Conservation (phyloP, 92 coral and sea anemone genomes). For the Phymanthus crucifer region DNA sequence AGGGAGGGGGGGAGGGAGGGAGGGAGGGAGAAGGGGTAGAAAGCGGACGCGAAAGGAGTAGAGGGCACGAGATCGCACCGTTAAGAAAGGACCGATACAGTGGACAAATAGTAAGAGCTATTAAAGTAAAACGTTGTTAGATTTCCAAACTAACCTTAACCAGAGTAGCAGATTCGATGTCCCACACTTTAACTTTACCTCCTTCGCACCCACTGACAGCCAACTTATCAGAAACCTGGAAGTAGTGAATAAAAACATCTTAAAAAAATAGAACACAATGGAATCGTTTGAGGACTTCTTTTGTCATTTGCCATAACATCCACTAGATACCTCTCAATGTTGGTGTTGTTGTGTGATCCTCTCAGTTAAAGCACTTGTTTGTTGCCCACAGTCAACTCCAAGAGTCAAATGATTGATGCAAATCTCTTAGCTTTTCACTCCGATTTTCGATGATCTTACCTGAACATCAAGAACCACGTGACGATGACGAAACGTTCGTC, state of each 20-base stretch:
- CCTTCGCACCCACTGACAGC: slow-evolving; percentile 98
- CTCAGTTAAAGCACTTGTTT: too few relatives aligned
- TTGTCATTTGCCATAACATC: too few relatives aligned
- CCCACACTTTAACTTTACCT: slow-evolving; percentile 96
- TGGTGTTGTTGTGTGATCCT: too few relatives aligned
- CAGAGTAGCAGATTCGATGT: slow-evolving; percentile 79
- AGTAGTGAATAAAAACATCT: background rate
- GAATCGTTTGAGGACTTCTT: too few relatives aligned
- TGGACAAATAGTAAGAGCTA: too few relatives aligned
- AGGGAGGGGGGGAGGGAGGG: background rate
- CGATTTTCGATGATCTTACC: slow-evolving; percentile 50
- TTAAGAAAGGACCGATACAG: too few relatives aligned
- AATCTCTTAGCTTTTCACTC: background rate
- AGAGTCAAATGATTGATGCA: too few relatives aligned
- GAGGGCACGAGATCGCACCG: too few relatives aligned
- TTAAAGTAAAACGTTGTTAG: background rate
- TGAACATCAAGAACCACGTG: slow-evolving; percentile 90
- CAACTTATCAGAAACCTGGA: slow-evolving; percentile 76
- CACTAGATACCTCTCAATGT: too few relatives aligned
- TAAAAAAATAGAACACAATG: too few relatives aligned
- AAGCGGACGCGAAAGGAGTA: too few relatives aligned
- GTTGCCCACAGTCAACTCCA: too few relatives aligned
- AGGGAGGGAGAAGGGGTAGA: background rate
- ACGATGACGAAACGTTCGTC: slow-evolving; percentile 92
- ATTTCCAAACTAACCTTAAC: slow-evolving; percentile 59